A percentile compares a stretch with the other conserved stretches of the same genome.
These are phyloP conservation scores for Lutjanus erythropterus DNA, from an alignment of 2,113 vertebrate species.

Conservation along the genomic window DNA sequence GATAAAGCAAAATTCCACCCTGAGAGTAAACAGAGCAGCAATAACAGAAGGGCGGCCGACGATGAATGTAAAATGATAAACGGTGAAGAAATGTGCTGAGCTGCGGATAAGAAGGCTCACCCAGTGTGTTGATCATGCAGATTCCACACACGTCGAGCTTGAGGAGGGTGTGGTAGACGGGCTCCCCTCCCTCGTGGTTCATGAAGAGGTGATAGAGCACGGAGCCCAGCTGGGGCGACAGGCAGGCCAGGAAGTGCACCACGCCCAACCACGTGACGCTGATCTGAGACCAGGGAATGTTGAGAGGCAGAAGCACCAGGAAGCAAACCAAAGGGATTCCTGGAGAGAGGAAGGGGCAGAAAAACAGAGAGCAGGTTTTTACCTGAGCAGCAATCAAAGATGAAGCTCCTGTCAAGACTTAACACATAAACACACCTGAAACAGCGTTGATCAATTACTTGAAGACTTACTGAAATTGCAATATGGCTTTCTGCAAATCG, in stretches of 20 bases:
- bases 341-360: slow-evolving; percentile 54
- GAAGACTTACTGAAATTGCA: too few species aligned
- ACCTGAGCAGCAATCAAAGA: neutral
- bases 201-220: slow-evolving; percentile 96
- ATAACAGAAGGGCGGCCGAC: slow-evolving; percentile 11
- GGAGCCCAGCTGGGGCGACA: slow-evolving; percentile 91
- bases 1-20: slow-evolving; percentile 37
- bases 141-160: slow-evolving; percentile 95
- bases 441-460: too few species aligned
- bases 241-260: slow-evolving; percentile 92
- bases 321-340: slow-evolving; percentile 92
- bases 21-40: slow-evolving; percentile 29
- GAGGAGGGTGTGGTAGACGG: slow-evolving; percentile 91
- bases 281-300: slow-evolving; percentile 93
- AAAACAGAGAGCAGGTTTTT: neutral
- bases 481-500: too few species aligned
- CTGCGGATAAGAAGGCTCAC: slow-evolving; percentile 65
- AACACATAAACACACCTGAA: neutral
- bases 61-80: neutral
- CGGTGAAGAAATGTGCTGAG: slow-evolving; percentile 3
- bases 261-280: slow-evolving; percentile 91
- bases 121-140: slow-evolving; percentile 94
- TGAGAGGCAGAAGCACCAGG: slow-evolving; percentile 92
- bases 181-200: slow-evolving; percentile 93
- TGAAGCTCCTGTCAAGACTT: neutral